A percentile compares a stretch with the other conserved stretches of the same genome.
Conservation (phyloP, 2,888 invertebrate species). For the Neoscelio sp. region DNA sequence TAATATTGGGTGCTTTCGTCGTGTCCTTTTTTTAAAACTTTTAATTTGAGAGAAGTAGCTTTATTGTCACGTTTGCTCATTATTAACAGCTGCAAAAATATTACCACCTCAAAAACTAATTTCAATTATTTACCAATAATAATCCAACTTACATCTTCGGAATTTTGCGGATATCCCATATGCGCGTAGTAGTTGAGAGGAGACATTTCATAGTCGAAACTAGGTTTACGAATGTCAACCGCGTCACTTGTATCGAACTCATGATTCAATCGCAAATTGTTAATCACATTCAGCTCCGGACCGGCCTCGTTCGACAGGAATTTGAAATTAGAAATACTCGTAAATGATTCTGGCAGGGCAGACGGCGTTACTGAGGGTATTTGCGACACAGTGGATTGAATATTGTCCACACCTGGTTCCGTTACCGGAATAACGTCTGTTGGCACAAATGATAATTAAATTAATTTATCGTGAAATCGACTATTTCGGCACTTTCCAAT, state of each 20-base stretch:
- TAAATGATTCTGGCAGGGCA: conserved; percentile 10
- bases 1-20: too few species aligned
- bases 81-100: too few species aligned
- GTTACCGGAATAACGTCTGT: conserved; percentile 54
- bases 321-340: conserved; percentile 19
- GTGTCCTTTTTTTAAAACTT: too few species aligned
- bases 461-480: conserved; percentile 9
- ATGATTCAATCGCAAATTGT: conserved; percentile 14
- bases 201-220: conserved; percentile 2
- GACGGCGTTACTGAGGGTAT: conserved; percentile 14
- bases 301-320: conserved; percentile 11
- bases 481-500: background rate
- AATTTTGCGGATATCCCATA: background rate
- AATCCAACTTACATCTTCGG: conserved; percentile 33
- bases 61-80: too few species aligned
- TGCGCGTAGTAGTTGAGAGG: conserved; percentile 48
- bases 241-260: conserved; percentile 21
- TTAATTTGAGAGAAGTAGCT: too few species aligned
- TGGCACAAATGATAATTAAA: background rate
- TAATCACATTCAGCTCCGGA: conserved; percentile 17
- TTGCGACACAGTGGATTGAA: conserved; percentile 8
- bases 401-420: conserved; percentile 23
- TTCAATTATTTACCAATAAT: too few species aligned
- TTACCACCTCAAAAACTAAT: too few species aligned
- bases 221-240: conserved; percentile 25